Conservation (phyloP, 2,797 vertebrate species). For the Melanotaenia parkinsoni region DNA sequence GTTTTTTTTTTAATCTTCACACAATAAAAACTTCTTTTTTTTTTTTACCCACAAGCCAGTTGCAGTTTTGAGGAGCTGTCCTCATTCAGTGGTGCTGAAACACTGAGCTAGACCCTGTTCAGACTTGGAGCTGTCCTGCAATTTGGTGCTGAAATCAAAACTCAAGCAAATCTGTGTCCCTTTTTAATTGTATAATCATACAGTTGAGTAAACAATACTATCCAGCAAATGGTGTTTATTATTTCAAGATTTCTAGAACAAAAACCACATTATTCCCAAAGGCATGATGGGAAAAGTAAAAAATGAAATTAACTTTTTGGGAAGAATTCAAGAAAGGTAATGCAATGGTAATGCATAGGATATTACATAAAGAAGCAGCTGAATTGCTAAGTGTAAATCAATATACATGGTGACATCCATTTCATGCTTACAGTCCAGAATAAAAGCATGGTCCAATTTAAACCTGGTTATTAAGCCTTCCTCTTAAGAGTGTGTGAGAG, state of each 20-base stretch:
- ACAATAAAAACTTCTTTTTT: too few species aligned
- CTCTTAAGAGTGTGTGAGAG: conserved; percentile 12
- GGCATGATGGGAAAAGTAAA: neutral
- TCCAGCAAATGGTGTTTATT: neutral
- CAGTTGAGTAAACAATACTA: neutral
- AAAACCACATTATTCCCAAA: neutral
- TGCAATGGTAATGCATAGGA: neutral
- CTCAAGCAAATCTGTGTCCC: neutral
- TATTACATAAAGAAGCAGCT: neutral
- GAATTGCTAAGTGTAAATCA: neutral
- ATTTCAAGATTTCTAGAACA: neutral
- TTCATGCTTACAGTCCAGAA: conserved; percentile 7
- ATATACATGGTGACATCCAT: conserved; percentile 14
- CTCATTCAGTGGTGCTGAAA: conserved; percentile 53
- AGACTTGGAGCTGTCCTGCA: conserved; percentile 41
- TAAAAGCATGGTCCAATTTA: conserved; percentile 7
- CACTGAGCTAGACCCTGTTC: neutral
- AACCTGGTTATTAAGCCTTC: conserved; percentile 19
- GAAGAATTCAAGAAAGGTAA: neutral
- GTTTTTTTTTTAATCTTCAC: too few species aligned
- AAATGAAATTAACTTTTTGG: neutral
- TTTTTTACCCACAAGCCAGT: neutral
- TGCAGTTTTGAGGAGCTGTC: conserved; percentile 45
- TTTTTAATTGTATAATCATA: neutral
- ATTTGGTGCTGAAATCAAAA: conserved; percentile 40